Evolutionary conservation across 1,140 invertebrate genomes (phyloP).

Genomic region (Heterodera carotae): DNA sequence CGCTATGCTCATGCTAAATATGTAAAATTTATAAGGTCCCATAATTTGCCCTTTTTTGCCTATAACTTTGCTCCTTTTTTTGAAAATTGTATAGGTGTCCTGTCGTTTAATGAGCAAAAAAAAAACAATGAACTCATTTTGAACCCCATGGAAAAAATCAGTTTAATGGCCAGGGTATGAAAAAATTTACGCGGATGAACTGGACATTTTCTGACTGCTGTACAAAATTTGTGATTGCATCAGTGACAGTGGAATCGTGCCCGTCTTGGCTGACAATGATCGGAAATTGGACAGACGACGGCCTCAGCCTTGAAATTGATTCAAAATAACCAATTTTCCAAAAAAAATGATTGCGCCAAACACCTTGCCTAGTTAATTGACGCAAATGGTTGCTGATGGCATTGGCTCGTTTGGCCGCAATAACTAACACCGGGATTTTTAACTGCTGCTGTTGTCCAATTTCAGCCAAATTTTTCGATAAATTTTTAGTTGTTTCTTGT

Average conservation of each 20-base stretch:
- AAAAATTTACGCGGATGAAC: slow-evolving; percentile 45
- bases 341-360: background rate
- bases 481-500: too few relatives aligned
- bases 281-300: slow-evolving; percentile 66
- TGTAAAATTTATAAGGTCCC: background rate
- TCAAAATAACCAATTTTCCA: background rate
- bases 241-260: slow-evolving; percentile 64
- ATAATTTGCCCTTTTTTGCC: too few relatives aligned
- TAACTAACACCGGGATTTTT: slow-evolving; percentile 65
- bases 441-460: background rate
- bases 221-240: slow-evolving; percentile 66
- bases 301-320: slow-evolving; percentile 49
- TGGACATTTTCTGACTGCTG: slow-evolving; percentile 55
- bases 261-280: slow-evolving; percentile 69
- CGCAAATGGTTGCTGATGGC: slow-evolving; percentile 67
- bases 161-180: too few relatives aligned
- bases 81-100: too few relatives aligned
- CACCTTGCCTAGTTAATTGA: slow-evolving; percentile 65
- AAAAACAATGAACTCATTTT: too few relatives aligned
- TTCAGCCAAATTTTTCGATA: too few relatives aligned
- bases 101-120: too few relatives aligned
- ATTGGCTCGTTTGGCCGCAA: slow-evolving; percentile 66
- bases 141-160: background rate
- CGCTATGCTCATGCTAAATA: slow-evolving; percentile 25
- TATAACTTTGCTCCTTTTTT: too few relatives aligned